Conservation (phyloP, 1,140 invertebrate species). For the Idris sp. region DNA sequence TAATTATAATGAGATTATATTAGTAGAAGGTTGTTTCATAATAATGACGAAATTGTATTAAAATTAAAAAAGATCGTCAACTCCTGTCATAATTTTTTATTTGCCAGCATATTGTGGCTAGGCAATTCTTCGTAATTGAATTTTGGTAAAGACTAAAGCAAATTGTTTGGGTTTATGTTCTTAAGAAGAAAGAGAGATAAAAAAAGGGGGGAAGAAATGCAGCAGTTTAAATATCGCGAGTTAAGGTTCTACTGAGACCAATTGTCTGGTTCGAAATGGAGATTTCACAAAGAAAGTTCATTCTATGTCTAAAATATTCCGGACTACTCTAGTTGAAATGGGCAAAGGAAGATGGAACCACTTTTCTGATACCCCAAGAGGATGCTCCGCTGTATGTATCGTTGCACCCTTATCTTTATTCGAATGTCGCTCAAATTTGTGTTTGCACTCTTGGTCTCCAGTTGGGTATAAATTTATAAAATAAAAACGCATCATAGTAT, state of each 20-base stretch:
- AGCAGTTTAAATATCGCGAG: slow-evolving; percentile 37
- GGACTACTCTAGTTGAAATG: slow-evolving; percentile 68
- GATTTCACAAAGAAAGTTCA: slow-evolving; percentile 71
- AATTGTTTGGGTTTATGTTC: slow-evolving; percentile 12
- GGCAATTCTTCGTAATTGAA: slow-evolving; percentile 26
- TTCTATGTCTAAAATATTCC: slow-evolving; percentile 73
- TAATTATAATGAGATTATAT: too few species aligned
- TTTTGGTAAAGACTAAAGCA: slow-evolving; percentile 22
- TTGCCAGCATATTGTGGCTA: not conserved
- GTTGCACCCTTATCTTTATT: slow-evolving; percentile 70
- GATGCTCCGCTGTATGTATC: slow-evolving; percentile 61
- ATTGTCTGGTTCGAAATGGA: slow-evolving; percentile 61
- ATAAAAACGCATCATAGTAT: slow-evolving; percentile 40
- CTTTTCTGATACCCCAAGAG: slow-evolving; percentile 73
- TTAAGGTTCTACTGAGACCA: slow-evolving; percentile 47
- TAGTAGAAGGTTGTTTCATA: too few species aligned
- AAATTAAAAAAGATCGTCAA: not conserved
- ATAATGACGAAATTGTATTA: too few species aligned
- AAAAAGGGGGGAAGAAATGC: slow-evolving; percentile 7
- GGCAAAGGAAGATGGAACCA: slow-evolving; percentile 65
- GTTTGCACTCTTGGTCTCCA: slow-evolving; percentile 37
- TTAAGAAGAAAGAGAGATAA: slow-evolving; percentile 1
- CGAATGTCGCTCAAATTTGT: slow-evolving; percentile 54
- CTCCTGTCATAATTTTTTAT: slow-evolving; percentile 15
- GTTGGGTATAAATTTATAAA: slow-evolving; percentile 46